Conservation (phyloP, 2,797 vertebrate species). For the Smutsia gigantea region DNA sequence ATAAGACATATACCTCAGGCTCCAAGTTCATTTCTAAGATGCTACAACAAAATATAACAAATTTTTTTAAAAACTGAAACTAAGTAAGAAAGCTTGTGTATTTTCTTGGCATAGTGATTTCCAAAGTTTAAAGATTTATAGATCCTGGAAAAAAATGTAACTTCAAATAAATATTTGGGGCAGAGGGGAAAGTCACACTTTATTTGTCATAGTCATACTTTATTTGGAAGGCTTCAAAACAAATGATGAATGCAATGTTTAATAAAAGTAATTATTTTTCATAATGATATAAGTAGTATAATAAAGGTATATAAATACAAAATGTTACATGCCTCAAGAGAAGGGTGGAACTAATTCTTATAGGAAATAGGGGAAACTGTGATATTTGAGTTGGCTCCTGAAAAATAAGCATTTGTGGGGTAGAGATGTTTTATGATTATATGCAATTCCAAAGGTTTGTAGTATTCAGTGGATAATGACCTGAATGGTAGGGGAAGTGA, state of each 20-base stretch:
- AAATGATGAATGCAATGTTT: not conserved
- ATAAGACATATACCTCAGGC: not conserved
- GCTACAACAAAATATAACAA: not conserved
- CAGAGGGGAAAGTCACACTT: not conserved
- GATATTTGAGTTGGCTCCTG: not conserved
- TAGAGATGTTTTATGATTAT: not conserved
- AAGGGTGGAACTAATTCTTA: not conserved
- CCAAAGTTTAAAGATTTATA: not conserved
- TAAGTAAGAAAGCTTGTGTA: not conserved
- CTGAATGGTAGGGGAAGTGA: not conserved
- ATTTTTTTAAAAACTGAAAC: constrained; percentile 16
- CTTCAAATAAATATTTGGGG: constrained; percentile 24
- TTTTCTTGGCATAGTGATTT: not conserved
- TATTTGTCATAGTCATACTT: not conserved
- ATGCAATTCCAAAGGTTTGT: not conserved
- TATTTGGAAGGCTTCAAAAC: constrained; percentile 32
- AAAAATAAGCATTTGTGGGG: not conserved
- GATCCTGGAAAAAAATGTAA: not conserved
- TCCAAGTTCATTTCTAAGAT: not conserved
- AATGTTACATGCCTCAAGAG: not conserved
- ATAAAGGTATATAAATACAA: not conserved
- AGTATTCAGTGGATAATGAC: not conserved
- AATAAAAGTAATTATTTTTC: not conserved
- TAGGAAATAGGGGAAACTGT: not conserved
- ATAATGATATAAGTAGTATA: not conserved